Evolutionary conservation across 1,140 invertebrate species (phyloP), one percentile per base, ranked within the genome.

Genomic region (Meteorus sp.): DNA sequence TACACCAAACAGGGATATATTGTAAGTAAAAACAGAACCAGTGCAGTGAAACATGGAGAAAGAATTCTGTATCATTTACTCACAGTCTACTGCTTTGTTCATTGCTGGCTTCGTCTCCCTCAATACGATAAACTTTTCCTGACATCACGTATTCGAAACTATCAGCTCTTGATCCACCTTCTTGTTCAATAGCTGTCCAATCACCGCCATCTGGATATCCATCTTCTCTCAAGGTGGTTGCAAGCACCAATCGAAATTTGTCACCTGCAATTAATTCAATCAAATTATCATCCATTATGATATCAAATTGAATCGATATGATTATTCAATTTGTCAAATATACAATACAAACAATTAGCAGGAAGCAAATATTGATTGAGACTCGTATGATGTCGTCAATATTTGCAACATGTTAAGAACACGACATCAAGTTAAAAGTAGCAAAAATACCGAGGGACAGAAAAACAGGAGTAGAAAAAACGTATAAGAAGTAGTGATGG

Each of bases 141-240:
- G 93, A 97, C 97, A 99, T 99, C 8, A 99, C 95, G 81, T 99
- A 99, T 74, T 99, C 97, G 72, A 99, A 99, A 70, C 92, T 94
- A 72, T 98, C 95, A 0, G 96, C 95, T 51, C 93, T 83, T 1
- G 92, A 91, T 19, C 93, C 89, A n/a, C 84, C 85, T 62, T 91
- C 89, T 62, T 89, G 79, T 41, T 90, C 88, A 2, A 85, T 80
- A 1, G 93, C 92, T 71, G 95, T 95, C 86, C 92, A 99, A 74
- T 99, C 97, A 1, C 91, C 92, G 13, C 89, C 92, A 68, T 99
- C 97, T 0, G 95, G 92, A 70, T 95, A 96, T 1, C 97, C 97
- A 70, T 99, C 96, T 77, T 99, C 97, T 41, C 94, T 85, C 17
- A 99, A 79, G 0, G 97, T 98, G 5, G 94, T 95, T 0, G 95